phyloP scores from a whole-genome alignment of 2,113 vertebrate genomes.

The Amia ocellicauda region DNA sequence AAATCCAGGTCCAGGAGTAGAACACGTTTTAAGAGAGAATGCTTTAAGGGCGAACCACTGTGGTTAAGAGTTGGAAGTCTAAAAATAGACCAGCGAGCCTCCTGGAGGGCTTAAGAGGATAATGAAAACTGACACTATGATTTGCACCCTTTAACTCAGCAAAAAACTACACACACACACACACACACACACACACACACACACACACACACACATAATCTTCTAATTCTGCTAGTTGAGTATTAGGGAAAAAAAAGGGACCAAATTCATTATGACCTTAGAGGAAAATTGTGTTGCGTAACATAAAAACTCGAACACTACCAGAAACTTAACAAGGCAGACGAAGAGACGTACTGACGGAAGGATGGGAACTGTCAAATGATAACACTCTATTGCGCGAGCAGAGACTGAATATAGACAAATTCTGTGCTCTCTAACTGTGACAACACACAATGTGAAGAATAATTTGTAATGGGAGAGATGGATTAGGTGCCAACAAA shows the following conservation, averaged over 20 bases:
- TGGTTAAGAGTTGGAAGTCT: slow-evolving; percentile 38
- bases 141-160: slow-evolving; percentile 10
- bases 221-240: neutral
- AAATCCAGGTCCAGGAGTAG: slow-evolving; percentile 42
- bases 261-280: too few species aligned
- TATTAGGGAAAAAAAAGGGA: neutral
- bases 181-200: neutral
- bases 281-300: too few species aligned
- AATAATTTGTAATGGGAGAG: slow-evolving; percentile 9
- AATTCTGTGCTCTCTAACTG: slow-evolving; percentile 44
- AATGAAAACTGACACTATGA: slow-evolving; percentile 16
- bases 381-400: too few species aligned
- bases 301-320: too few species aligned
- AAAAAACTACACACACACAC: slow-evolving; percentile 27
- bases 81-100: slow-evolving; percentile 32
- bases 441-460: slow-evolving; percentile 54
- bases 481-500: slow-evolving; percentile 54
- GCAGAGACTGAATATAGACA: slow-evolving; percentile 30
- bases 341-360: too few species aligned
- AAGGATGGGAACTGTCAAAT: too few species aligned
- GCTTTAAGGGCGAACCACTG: slow-evolving; percentile 32
- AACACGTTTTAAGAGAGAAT: slow-evolving; percentile 30
- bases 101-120: slow-evolving; percentile 5
- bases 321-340: too few species aligned
- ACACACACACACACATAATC: neutral